Base-by-base conservation (phyloP, 1,140 invertebrate genomes). In the Drosophila lacteicornis region DNA sequence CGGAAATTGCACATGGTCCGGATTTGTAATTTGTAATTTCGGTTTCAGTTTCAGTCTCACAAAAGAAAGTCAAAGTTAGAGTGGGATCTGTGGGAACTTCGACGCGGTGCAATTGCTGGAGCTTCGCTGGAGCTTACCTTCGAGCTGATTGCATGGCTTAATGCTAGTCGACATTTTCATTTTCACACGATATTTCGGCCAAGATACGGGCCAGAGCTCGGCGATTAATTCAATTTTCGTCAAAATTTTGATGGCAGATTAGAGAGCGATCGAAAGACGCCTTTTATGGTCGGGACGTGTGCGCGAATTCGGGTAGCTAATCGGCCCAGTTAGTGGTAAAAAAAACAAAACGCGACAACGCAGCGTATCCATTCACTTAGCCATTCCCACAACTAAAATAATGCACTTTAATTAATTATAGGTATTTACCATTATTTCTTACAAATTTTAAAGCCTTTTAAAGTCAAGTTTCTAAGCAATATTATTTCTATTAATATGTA, bases 221-320 rank as follows among this genome's bases (percentile, higher is more conserved):
- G 43, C 68, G 75, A 79, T 86, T 79, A 79, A 79, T 86, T 79
- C 70, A 82, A 77, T 76, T 86, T 86, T 87, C 75, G 78, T 75
- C 65, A 86, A 87, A 88, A 88, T 84, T 76, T 88, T 90, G 66
- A 88, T 83, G 67, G 76, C 27, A 90, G 85, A 90, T 88, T 80
- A 88, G 62, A 49, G 53, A 66, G 62, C 62, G 36, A 42, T 76
- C 40, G 53, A 46, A 49, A 67, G 67, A 73, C 69, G 69, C 79
- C 75, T 87, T 88, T 88, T 88, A 88, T 90, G 84, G 80, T 38
- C 25, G 36, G 25, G 75, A 88, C 84, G 84, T 88, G 84, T 88
- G 77, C 85, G 81, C 84, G 84, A 88, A 88, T 88, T 90, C 85
- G 85, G 80, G 83, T 88, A 87, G 83, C 83, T 87, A 88, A 87